Conservation (phyloP, 2,113 vertebrate species). For the Hipposideros armiger region DNA sequence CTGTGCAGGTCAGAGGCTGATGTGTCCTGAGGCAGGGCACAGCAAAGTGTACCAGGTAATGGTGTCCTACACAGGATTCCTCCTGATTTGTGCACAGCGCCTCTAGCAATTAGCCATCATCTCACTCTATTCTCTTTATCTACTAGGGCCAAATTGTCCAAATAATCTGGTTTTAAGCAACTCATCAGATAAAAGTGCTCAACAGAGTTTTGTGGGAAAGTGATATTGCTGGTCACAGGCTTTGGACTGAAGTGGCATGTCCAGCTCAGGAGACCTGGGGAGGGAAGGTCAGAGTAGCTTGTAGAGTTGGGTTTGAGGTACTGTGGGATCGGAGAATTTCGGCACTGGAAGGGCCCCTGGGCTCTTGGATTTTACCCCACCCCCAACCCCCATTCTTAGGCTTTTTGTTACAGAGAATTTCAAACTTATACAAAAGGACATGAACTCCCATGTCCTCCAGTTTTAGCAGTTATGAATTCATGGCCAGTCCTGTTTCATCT, state of each 20-base stretch:
- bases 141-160: not conserved
- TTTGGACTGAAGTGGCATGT: not conserved
- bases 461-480: not conserved
- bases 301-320: not conserved
- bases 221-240: not conserved
- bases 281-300: not conserved
- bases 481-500: not conserved
- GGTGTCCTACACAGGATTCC: not conserved
- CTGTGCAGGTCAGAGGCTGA: not conserved
- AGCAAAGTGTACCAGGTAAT: not conserved
- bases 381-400: not conserved
- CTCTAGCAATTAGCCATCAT: not conserved
- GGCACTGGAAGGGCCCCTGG: not conserved
- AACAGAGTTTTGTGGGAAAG: not conserved
- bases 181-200: not conserved
- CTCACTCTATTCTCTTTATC: not conserved
- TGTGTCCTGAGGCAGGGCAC: not conserved
- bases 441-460: not conserved
- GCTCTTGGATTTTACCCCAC: not conserved
- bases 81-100: not conserved
- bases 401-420: not conserved
- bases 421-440: not conserved
- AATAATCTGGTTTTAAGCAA: not conserved
- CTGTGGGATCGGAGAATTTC: not conserved
- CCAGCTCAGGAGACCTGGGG: not conserved